A percentile compares a stretch with the other conserved stretches of the same genome.
phyloP scores from a whole-genome alignment of 1,140 invertebrate genomes.

The Saccostrea echinata region DNA sequence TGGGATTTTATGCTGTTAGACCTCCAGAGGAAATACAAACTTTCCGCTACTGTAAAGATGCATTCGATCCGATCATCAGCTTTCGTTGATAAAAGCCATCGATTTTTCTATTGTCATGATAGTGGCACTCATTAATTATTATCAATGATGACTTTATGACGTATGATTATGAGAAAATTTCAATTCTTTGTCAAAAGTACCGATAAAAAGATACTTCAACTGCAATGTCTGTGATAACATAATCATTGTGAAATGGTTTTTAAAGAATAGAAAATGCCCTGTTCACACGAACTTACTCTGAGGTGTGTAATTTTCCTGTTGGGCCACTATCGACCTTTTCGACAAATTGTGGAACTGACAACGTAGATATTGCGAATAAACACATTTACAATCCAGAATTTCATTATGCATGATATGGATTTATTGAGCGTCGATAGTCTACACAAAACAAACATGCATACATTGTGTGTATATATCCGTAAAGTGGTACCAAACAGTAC shows the following conservation, averaged over 20 bases:
- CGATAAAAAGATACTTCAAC: neutral
- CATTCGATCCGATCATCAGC: neutral
- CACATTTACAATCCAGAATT: conserved; percentile 22
- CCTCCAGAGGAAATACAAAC: neutral
- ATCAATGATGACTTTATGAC: conserved; percentile 10
- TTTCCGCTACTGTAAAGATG: conserved; percentile 1
- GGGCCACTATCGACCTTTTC: neutral
- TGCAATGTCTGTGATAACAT: neutral
- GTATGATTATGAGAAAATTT: neutral
- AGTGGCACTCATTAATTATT: neutral
- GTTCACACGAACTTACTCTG: neutral
- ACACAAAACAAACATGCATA: conserved; percentile 9
- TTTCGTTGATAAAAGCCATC: conserved; percentile 27
- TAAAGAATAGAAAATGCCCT: neutral
- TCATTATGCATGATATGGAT: conserved; percentile 32
- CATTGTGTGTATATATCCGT: neutral
- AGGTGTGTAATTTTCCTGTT: neutral
- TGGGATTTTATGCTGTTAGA: neutral
- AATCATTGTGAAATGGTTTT: neutral
- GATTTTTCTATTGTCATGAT: conserved; percentile 30
- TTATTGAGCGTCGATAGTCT: conserved; percentile 9
- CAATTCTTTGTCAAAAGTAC: neutral
- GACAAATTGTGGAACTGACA: conserved; percentile 21
- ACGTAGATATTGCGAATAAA: conserved; percentile 26
- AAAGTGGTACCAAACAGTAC: neutral